Evolutionary conservation across 2,888 invertebrate species (phyloP), one percentile per base, ranked within the genome.

Genomic region (Camptogramma bilineatum): DNA sequence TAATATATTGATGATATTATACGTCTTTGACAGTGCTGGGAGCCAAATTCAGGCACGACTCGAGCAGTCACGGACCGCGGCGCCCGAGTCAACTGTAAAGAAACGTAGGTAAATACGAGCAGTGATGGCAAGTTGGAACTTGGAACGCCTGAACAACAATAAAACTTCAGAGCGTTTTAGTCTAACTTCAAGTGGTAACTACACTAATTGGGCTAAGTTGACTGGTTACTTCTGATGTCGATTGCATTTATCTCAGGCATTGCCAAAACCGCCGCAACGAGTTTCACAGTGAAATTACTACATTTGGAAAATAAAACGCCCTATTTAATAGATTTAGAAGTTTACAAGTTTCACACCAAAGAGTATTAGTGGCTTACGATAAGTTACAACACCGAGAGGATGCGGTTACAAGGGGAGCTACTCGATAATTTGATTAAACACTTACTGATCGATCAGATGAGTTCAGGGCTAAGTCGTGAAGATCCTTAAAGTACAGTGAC

Each of bases 401-500:
- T 28, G 28, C 39, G 60, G 28, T 54, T 62, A 66, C 58, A 62
- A n/a, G 58, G 53, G 60, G 65, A 51, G 16, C 62, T 66, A 66
- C 58, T 66, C 44, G 44, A 42, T 60, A 56, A 28, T 5, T 54
- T 53, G 46, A 62, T 54, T 52, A 59, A 52, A 58, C 50, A 61
- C 56, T 56, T 56, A 60, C 16, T 19, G 55, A 64, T n/a, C 21
- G 16, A 54, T 48, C 31, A 51, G 56, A 57, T 67, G 47, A 53
- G 57, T 60, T 53, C 57, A 52, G 63, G 53, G 58, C 46, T 44
- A 52, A 56, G 17, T 63, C 51, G 21, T 56, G 53, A 72, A 62
- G 68, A 52, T 69, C 69, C 66, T 73, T 69, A 77, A 63, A 52
- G 52, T 74, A 75, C 62, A 69, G 75, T 77, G 76, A 79, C 79